These are phyloP conservation scores for Athene noctua DNA, from an alignment of 2,113 vertebrate genomes.

Conservation along the genomic window DNA sequence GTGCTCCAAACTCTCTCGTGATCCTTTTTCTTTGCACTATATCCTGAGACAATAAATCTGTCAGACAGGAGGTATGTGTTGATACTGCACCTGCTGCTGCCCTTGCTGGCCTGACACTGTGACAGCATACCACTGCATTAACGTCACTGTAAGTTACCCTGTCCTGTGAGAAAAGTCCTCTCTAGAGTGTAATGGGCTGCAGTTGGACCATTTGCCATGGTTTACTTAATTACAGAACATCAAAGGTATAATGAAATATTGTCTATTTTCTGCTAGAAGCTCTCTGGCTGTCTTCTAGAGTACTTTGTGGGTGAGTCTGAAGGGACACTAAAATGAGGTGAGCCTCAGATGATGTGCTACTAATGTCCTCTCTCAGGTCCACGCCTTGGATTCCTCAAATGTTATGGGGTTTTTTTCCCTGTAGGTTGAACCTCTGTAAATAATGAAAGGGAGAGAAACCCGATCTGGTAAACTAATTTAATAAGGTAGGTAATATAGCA, in stretches of 20 bases:
- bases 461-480: neutral
- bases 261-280: neutral
- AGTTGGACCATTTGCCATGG: neutral
- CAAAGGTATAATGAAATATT: neutral
- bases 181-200: neutral
- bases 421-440: neutral
- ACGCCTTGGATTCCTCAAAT: neutral
- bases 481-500: neutral
- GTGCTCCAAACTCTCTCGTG: neutral
- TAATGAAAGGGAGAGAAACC: neutral
- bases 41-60: neutral
- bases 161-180: neutral
- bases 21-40: neutral
- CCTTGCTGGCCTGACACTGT: neutral
- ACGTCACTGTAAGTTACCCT: neutral
- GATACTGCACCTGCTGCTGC: neutral
- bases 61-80: neutral
- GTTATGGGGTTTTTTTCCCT: rapidly evolving
- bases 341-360: neutral
- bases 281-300: neutral
- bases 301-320: neutral
- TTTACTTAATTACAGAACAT: neutral
- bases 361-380: neutral
- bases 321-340: neutral
- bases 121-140: neutral